Evolutionary conservation across 2,888 invertebrate species (phyloP).

Genomic region (Latrodectus hesperus): DNA sequence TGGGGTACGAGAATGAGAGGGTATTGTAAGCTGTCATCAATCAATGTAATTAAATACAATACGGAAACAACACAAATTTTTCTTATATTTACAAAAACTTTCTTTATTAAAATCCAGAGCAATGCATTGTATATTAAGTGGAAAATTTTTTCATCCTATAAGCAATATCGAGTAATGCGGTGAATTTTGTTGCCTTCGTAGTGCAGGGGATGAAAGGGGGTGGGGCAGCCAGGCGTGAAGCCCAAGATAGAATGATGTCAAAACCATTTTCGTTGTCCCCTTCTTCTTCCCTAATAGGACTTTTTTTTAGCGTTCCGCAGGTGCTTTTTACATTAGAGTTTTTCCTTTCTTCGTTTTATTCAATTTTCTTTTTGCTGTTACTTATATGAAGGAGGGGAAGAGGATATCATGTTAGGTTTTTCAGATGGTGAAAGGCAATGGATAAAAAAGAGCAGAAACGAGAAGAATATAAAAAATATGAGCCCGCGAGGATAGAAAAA

Average conservation of each 20-base stretch:
- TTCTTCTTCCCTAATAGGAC: background rate
- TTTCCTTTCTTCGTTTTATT: slow-evolving; percentile 60
- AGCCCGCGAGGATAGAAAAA: slow-evolving; percentile 5
- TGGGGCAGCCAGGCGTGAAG: slow-evolving; percentile 31
- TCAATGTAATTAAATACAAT: too few relatives aligned
- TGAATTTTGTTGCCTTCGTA: too few relatives aligned
- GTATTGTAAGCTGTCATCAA: too few relatives aligned
- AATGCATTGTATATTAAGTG: too few relatives aligned
- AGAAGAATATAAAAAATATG: slow-evolving; percentile 10
- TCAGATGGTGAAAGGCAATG: slow-evolving; percentile 47
- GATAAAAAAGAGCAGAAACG: slow-evolving; percentile 18
- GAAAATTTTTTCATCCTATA: too few relatives aligned
- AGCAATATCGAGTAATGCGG: too few relatives aligned
- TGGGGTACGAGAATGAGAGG: too few relatives aligned
- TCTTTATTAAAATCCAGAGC: too few relatives aligned
- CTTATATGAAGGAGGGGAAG: slow-evolving; percentile 23
- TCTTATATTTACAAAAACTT: too few relatives aligned
- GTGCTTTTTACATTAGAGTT: slow-evolving; percentile 41
- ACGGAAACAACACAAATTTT: too few relatives aligned
- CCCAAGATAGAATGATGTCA: slow-evolving; percentile 50
- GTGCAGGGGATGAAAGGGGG: background rate
- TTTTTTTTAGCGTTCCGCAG: slow-evolving; percentile 7
- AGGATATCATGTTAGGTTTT: slow-evolving; percentile 42
- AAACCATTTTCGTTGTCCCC: slow-evolving; percentile 41
- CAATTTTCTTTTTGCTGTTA: slow-evolving; percentile 62